Base-by-base conservation (phyloP, 2,113 vertebrate species). In the Odontesthes bonariensis region DNA sequence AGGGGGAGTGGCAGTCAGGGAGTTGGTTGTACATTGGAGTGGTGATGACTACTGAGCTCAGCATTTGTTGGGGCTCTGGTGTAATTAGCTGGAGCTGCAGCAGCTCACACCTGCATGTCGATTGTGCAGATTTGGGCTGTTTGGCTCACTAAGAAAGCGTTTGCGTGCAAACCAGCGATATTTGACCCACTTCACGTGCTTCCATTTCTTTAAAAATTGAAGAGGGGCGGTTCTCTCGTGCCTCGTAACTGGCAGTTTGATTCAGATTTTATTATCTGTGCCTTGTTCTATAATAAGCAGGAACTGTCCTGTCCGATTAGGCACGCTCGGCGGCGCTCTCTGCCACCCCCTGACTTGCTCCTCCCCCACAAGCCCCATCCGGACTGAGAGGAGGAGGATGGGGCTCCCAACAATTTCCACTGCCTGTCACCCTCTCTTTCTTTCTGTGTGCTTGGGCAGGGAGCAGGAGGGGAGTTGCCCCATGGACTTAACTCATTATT, bases 171-270 rank as follows among this genome's bases (percentile, higher is more conserved):
- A 93, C 92, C 86, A 66, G 77, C 92, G 95, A 92, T 95, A 96
- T 94, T 94, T 92, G 95, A 96, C 96, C 94, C 93, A 93, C 94
- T 94, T 94, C 94, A 95, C 95, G 94, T 77, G 94, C 95, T 95
- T 95, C 94, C 94, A 95, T 91, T 91, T 94, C 84, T 95, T 97
- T 94, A 97, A 97, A 97, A 96, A 97, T 96, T 96, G 92, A 98
- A 95, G 93, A 96, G 82, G 89, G 5, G 77, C 89, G 89, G 91
- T 92, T 95, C 95, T 95, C 95, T 57, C 85, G 86, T 92, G 94
- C 89, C 86, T 93, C 92, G 91, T 86, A 83, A 90, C 85, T 86
- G 83, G 94, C 92, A 88, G 95, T 95, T 96, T 94, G 94, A 94
- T 97, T 96, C 94, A 88, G 93, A 88, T 95, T 96, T 95, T 96